Base-by-base conservation (phyloP, 2,113 vertebrate genomes). In the Lathamus discolor region DNA sequence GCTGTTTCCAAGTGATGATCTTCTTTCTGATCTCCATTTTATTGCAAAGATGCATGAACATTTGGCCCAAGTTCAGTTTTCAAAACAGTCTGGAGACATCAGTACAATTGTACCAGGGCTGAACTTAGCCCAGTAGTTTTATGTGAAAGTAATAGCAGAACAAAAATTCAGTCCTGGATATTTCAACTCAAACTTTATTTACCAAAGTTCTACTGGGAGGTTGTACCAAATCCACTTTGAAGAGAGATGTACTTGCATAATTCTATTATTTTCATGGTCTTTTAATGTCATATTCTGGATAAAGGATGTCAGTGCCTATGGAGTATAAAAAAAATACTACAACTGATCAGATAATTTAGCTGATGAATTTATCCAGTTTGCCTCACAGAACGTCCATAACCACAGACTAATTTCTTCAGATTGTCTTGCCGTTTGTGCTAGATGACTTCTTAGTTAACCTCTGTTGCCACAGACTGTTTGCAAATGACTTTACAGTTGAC, bases 111-210 rank as follows among this genome's bases (percentile, higher is more conserved):
- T 41, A 31, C 20, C 5, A 15, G 19, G 16, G 17, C 3, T 91
- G 41, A 67, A 48, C 17, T 61, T 22, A 59, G 46, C n/a, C 61
- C 64, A 72, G 17, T 13, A 68, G 66, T 51, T 31, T 84, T 75
- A 66, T 0, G 7, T 61, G 73, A 17, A 72, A 75, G 13, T 67
- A 35, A 69, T 7, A 37, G 57, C 44, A 70, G 37, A 84, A 86
- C 7, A 84, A 86, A 83, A 48, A 72, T 72, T 74, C 63, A n/a
- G 11, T 54, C 49, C 33, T 37, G 19, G 13, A 33, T 86, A 24
- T 70, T 87, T 91, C 18, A 95, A 44, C 17, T 52, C 29, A 24
- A 86, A 69, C 31, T 88, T 90, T 76, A 59, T 88, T 95, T 94
- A 69, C 70, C 70, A 76, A 52, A 69, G 19, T 20, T 79, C 29